phyloP scores from a whole-genome alignment of 2,113 vertebrate genomes.

The Alligator sinensis region DNA sequence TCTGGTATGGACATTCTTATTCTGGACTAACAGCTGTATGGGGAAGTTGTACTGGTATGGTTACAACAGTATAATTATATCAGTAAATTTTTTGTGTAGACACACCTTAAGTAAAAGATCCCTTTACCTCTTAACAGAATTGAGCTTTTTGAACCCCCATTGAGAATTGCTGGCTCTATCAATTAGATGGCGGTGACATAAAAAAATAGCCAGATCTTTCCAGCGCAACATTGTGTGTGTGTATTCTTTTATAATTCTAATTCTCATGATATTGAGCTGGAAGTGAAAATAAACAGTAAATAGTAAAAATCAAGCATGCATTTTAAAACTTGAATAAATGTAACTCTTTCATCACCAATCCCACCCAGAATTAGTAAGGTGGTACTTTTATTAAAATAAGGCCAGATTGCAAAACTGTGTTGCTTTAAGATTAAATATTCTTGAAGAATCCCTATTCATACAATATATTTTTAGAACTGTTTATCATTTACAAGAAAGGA shows the following conservation, averaged over 20 bases:
- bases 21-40: neutral
- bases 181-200: neutral
- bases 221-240: neutral
- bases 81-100: neutral
- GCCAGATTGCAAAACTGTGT: neutral
- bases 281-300: neutral
- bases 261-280: accelerated
- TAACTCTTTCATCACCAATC: neutral
- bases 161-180: neutral
- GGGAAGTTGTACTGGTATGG: neutral
- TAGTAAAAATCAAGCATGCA: neutral
- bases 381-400: neutral
- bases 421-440: neutral
- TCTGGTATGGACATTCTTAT: neutral
- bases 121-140: neutral
- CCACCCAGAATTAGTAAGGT: neutral
- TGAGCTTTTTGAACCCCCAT: neutral
- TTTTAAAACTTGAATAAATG: neutral
- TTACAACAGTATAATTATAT: neutral
- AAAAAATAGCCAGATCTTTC: neutral
- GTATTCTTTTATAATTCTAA: neutral
- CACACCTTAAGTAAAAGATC: neutral
- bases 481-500: neutral
- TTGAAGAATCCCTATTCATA: neutral
- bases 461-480: neutral